These are phyloP conservation scores for Acomys russatus DNA, from an alignment of 2,797 vertebrate species.

Conservation along the genomic window DNA sequence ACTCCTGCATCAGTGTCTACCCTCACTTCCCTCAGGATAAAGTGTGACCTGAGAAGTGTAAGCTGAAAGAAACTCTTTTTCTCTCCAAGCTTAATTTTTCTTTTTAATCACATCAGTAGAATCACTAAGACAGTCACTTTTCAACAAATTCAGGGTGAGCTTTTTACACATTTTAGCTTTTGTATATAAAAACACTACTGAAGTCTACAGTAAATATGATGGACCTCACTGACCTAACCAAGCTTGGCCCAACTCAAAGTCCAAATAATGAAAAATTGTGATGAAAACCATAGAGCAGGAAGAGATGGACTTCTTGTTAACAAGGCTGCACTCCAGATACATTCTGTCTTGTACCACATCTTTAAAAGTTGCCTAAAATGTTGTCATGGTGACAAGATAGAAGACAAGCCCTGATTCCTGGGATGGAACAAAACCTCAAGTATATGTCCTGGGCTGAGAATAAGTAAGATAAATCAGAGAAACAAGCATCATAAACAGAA, in stretches of 20 bases:
- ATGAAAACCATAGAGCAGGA: conserved; percentile 24
- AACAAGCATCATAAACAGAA: not conserved
- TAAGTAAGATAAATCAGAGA: conserved; percentile 17
- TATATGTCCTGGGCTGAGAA: not conserved
- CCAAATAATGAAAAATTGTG: conserved; percentile 53
- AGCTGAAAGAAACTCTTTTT: not conserved
- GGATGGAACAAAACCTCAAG: not conserved
- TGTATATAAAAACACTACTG: conserved; percentile 9
- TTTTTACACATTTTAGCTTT: conserved; percentile 47
- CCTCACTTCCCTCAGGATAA: not conserved
- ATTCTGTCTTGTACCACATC: not conserved
- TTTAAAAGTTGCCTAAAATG: conserved; percentile 8
- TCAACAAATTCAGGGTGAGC: conserved; percentile 57
- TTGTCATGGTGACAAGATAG: not conserved
- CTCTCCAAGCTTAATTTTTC: not conserved
- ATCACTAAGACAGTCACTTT: not conserved
- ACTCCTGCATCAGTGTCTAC: not conserved
- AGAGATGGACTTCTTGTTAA: conserved; percentile 36
- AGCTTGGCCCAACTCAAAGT: not conserved
- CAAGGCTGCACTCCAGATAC: not conserved
- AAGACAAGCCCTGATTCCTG: not conserved
- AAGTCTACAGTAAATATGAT: conserved; percentile 21
- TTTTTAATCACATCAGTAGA: not conserved
- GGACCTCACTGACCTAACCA: not conserved
- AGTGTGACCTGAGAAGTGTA: not conserved